Percentiles rank a stretch among this genome's conserved stretches.
Conservation (phyloP, 53 echinoderm and acorn worm species). For the Henricia sp. region DNA sequence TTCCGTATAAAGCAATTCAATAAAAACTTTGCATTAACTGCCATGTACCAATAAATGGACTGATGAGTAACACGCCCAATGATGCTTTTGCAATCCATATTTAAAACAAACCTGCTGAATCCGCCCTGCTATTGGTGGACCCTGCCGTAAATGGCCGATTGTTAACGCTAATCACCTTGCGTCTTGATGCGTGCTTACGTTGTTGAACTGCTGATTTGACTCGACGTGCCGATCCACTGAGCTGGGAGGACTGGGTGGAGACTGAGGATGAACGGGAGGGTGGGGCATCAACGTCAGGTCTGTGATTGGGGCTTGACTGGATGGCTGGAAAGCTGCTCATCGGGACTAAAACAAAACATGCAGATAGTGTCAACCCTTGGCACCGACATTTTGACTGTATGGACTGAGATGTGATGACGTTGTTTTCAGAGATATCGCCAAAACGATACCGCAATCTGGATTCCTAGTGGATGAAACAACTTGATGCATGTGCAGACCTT, state of each 20-base stretch:
- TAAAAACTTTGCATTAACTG: neutral
- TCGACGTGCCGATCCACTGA: neutral
- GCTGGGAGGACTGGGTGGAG: neutral
- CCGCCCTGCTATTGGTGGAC: neutral
- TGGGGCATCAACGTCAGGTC: neutral
- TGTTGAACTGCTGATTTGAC: slow-evolving; percentile 1
- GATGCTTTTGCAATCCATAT: neutral
- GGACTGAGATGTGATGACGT: neutral
- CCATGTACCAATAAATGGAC: neutral
- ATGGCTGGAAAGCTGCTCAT: slow-evolving; percentile 25
- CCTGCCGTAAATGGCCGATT: neutral
- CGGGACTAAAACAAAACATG: neutral
- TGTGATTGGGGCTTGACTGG: neutral
- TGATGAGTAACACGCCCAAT: no score
- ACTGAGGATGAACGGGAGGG: neutral
- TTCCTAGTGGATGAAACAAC: neutral
- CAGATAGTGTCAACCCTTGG: neutral
- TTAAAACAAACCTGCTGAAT: slow-evolving; percentile 38
- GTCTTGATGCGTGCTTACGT: neutral
- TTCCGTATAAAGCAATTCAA: neutral
- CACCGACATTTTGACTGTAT: no score
- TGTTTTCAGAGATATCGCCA: neutral
- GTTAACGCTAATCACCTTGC: slow-evolving; percentile 32
- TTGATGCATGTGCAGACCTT: neutral
- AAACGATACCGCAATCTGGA: neutral